Evolutionary conservation across 2,113 vertebrate genomes (phyloP).

Genomic region (Oryzias melastigma): DNA sequence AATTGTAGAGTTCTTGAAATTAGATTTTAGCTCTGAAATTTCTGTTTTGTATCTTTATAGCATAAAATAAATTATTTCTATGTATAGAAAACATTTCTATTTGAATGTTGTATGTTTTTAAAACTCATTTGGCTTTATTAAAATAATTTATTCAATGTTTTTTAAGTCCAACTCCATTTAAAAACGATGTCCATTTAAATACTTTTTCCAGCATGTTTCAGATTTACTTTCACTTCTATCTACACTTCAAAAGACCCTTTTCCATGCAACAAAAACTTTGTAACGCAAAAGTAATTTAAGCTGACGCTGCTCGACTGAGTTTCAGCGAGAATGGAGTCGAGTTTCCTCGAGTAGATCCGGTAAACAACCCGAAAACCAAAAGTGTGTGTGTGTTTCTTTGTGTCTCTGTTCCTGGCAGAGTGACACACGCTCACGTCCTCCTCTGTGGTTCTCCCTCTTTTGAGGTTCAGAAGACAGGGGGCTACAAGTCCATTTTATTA

Average conservation of each 20-base stretch:
- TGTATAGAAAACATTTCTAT: too few species aligned
- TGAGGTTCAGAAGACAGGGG: constrained; percentile 23
- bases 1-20: too few species aligned
- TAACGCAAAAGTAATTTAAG: background rate
- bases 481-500: constrained; percentile 54
- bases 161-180: too few species aligned
- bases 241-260: background rate
- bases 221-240: background rate
- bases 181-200: background rate
- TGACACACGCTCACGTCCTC: constrained; percentile 34
- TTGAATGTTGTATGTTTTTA: too few species aligned
- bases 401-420: constrained; percentile 48
- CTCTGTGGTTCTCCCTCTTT: constrained; percentile 29
- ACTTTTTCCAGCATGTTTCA: background rate
- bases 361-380: constrained; percentile 51
- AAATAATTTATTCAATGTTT: too few species aligned
- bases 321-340: background rate
- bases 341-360: constrained; percentile 35
- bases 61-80: too few species aligned
- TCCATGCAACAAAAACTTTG: background rate
- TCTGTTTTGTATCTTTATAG: too few species aligned
- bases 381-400: constrained; percentile 14
- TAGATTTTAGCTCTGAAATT: too few species aligned
- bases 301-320: constrained; percentile 2
- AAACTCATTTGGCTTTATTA: too few species aligned